Conservation (phyloP, 1,140 invertebrate species). For the Acromyrmex charruanus region DNA sequence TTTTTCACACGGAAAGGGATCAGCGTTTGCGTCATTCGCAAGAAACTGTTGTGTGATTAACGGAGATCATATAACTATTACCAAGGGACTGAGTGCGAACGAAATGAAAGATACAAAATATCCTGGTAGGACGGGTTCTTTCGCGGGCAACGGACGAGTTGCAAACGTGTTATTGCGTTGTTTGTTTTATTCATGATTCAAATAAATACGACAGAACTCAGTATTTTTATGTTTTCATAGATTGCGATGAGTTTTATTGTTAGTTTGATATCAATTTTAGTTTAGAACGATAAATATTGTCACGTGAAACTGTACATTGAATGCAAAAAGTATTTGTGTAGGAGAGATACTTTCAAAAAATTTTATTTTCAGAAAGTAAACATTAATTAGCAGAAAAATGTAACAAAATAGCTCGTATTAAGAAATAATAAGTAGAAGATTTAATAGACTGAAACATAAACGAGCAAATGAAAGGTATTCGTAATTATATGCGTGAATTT, state of each 20-base stretch:
- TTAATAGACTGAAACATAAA: too few relatives aligned
- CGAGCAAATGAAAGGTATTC: too few relatives aligned
- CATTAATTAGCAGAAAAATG: too few relatives aligned
- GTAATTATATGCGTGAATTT: too few relatives aligned
- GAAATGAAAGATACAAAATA: constrained; percentile 23
- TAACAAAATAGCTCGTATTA: too few relatives aligned
- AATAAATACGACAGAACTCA: background rate
- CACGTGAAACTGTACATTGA: background rate
- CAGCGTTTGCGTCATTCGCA: constrained; percentile 59
- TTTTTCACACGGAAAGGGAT: constrained; percentile 56
- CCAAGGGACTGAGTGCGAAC: constrained; percentile 6
- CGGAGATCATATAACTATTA: constrained; percentile 57
- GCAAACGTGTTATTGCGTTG: background rate
- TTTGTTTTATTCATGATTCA: constrained; percentile 13
- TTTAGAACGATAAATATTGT: background rate
- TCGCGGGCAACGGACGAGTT: constrained; percentile 32
- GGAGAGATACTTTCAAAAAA: too few relatives aligned
- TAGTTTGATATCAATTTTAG: constrained; percentile 7
- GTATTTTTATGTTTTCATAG: background rate
- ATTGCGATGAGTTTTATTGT: background rate
- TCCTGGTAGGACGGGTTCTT: constrained; percentile 33
- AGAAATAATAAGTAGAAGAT: too few relatives aligned
- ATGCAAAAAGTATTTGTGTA: too few relatives aligned
- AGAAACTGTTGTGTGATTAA: constrained; percentile 50
- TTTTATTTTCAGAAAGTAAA: too few relatives aligned